Evolutionary conservation across 2,888 invertebrate genomes (phyloP), one percentile per base, ranked within the genome.

Genomic region (Pammene aurita): DNA sequence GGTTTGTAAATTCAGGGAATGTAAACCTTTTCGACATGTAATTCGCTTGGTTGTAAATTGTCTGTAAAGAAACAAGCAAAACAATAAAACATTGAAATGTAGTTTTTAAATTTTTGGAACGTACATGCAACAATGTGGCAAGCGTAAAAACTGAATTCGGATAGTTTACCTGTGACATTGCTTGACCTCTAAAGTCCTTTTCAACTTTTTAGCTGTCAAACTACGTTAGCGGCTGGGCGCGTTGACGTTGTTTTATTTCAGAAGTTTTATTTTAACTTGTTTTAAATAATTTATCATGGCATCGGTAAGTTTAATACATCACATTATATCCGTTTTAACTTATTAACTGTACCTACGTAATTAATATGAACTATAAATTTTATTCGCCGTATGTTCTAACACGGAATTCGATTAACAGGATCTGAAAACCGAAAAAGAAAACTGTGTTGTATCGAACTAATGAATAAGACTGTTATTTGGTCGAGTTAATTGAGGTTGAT

Each of bases 161-260:
- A 54, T 78, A 73, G 72, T 75, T 72, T 79, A 77, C 74, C 77
- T 83, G 78, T 88, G 90, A 88, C 89, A 85, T 90, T 90, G 84
- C 74, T 75, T 90, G 90, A 90, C 90, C 90, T 89, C 80, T 82
- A 84, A 75, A 84, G 81, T 82, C 83, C 84, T 84, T 83, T 73
- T 75, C 75, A 72, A 71, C 72, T 72, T 66, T 66, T 67, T 63
- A 74, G 77, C 85, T 87, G 89, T 88, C 89, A 88, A 84, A 84
- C 78, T 78, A 76, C 58, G 69, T 62, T 66, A 70, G 69, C 69
- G 46, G 68, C 64, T 60, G 46, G 44, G 56, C 67, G 48, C 42
- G 64, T 56, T 44, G 55, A 48, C 14, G 13, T 54, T 38, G 52
- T 66, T 62, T 54, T 66, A 64, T 72, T 72, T 68, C 66, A 52